A percentile compares a stretch with the other conserved stretches of the same genome.
phyloP scores from a whole-genome alignment of 2,113 vertebrate genomes.

The human region GRCh38 chrY:4157501-4158000 shows the following conservation, averaged over 20 bases:
- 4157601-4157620: background rate
- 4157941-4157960: background rate
- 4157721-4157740: background rate
- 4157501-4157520: conserved; percentile 9
- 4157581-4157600: background rate
- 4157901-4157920: background rate
- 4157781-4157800: background rate
- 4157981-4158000: conserved; percentile 7
- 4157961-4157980: background rate
- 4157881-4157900: background rate
- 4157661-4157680: background rate
- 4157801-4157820: background rate
- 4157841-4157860: background rate
- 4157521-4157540: background rate
- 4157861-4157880: background rate
- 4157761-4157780: background rate
- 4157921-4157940: background rate
- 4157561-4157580: background rate
- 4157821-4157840: background rate
- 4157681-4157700: background rate
- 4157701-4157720: background rate
- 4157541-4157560: background rate
- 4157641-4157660: background rate
- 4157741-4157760: background rate
- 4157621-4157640: background rate